These are phyloP conservation scores for Enteromius anoplus DNA, from an alignment of 2,797 vertebrate genomes.

Conservation along the genomic window DNA sequence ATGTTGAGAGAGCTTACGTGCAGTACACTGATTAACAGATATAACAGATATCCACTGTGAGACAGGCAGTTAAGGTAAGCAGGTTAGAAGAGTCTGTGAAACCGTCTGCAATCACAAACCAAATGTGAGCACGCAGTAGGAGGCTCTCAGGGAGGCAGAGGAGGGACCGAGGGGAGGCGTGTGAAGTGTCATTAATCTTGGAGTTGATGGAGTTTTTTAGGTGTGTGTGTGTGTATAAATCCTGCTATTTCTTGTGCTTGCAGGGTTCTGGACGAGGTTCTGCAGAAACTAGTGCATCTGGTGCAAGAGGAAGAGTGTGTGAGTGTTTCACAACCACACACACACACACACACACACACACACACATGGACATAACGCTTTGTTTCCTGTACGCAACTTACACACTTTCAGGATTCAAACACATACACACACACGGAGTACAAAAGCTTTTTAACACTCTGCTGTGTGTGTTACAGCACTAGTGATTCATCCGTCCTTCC, in stretches of 20 bases:
- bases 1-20: slow-evolving; percentile 2
- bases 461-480: slow-evolving; percentile 33
- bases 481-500: slow-evolving; percentile 31
- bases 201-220: slow-evolving; percentile 15
- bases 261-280: slow-evolving; percentile 88
- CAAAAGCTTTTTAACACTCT: slow-evolving; percentile 12
- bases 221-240: slow-evolving; percentile 52
- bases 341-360: not conserved
- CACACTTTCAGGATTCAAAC: not conserved
- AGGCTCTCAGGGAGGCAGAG: slow-evolving; percentile 26
- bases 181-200: slow-evolving; percentile 40
- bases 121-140: slow-evolving; percentile 21
- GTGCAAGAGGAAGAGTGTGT: slow-evolving; percentile 95
- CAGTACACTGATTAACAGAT: slow-evolving; percentile 18
- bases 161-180: slow-evolving; percentile 10
- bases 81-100: slow-evolving; percentile 32
- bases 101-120: slow-evolving; percentile 29
- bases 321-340: slow-evolving; percentile 70
- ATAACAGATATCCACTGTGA: slow-evolving; percentile 9
- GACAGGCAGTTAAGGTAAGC: slow-evolving; percentile 23
- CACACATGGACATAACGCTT: not conserved
- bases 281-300: slow-evolving; percentile 89
- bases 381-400: slow-evolving; percentile 7
- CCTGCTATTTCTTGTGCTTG: slow-evolving; percentile 58
- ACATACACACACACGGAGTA: slow-evolving; percentile 15